phyloP scores from a whole-genome alignment of 2,113 vertebrate species.

The Peromyscus californicus region DNA sequence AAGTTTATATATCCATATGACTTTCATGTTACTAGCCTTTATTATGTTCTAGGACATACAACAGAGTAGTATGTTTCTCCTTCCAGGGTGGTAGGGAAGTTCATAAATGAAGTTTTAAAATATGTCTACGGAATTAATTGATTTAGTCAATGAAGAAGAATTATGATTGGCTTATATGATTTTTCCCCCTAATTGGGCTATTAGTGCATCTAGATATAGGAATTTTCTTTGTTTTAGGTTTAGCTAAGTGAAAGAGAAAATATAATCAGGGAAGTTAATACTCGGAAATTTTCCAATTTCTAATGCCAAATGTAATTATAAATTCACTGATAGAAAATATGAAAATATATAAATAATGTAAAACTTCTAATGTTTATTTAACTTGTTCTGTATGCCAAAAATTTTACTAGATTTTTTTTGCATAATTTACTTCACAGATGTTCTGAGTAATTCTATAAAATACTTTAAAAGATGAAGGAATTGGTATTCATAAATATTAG shows the following conservation, averaged over 20 bases:
- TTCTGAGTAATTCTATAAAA: neutral
- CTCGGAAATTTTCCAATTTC: neutral
- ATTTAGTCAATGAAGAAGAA: neutral
- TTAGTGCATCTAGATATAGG: neutral
- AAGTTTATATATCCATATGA: conserved; percentile 32
- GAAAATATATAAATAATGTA: neutral
- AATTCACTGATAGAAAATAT: neutral
- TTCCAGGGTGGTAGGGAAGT: neutral
- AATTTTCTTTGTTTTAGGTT: neutral
- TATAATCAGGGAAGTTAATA: neutral
- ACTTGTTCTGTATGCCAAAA: neutral
- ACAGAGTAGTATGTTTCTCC: neutral
- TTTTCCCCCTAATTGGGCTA: neutral
- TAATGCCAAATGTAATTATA: neutral
- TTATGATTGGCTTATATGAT: neutral
- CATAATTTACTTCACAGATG: neutral
- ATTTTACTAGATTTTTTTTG: neutral
- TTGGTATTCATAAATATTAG: conserved; percentile 27
- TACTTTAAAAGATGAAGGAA: neutral
- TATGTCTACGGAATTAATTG: neutral
- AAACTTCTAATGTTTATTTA: neutral
- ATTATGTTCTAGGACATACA: neutral
- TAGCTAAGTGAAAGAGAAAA: neutral
- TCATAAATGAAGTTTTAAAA: neutral
- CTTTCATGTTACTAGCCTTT: neutral